Evolutionary conservation across 2,888 invertebrate genomes (phyloP).

Genomic region (Tetragonisca angustula): DNA sequence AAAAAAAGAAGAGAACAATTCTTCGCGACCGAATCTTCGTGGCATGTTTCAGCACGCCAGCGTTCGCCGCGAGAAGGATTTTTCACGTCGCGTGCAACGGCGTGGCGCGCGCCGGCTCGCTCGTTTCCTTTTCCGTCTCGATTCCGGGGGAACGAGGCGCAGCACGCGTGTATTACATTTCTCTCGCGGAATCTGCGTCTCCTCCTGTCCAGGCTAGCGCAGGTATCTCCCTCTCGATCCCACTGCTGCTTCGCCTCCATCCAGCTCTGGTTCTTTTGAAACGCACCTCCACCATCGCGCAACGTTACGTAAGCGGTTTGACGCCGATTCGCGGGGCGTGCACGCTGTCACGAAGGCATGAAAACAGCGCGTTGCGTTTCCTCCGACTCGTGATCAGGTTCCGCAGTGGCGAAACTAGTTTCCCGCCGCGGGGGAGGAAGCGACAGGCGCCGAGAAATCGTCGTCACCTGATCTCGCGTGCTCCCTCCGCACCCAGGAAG

Average conservation of each 20-base stretch:
- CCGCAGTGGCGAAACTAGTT: conserved; percentile 33
- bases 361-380: conserved; percentile 40
- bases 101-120: conserved; percentile 29
- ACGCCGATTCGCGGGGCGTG: conserved; percentile 38
- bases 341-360: conserved; percentile 36
- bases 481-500: conserved; percentile 3
- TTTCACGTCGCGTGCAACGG: conserved; percentile 36
- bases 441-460: conserved; percentile 23
- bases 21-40: not conserved
- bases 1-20: too few species aligned
- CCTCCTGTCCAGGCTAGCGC: not conserved
- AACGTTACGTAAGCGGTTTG: conserved; percentile 40
- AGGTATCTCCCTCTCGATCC: conserved; percentile 23
- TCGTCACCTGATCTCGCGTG: conserved; percentile 36
- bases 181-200: conserved; percentile 30
- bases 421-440: conserved; percentile 24
- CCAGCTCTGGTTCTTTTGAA: conserved; percentile 9
- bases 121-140: conserved; percentile 67
- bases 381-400: conserved; percentile 37
- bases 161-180: conserved; percentile 35
- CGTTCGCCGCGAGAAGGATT: conserved; percentile 22
- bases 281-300: conserved; percentile 17
- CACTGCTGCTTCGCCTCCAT: not conserved
- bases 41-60: not conserved
- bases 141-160: conserved; percentile 58